Base-by-base conservation (phyloP, 2,113 vertebrate genomes). In the Esox niger region DNA sequence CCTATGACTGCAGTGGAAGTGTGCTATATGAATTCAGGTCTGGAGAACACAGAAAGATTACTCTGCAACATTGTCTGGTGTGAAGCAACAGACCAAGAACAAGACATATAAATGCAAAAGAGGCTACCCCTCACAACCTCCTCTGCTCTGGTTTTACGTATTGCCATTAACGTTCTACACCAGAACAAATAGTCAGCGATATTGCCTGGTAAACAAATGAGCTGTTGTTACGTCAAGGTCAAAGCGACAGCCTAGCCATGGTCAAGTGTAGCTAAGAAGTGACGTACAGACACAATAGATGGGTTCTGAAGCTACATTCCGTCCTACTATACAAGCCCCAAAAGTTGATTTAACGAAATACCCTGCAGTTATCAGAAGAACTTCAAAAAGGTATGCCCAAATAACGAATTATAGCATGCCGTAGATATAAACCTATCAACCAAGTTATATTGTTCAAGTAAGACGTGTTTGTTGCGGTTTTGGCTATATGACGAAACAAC, bases 171-270 rank as follows among this genome's bases (percentile, higher is more conserved):
- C 73, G 47, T 54, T 27, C 89, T 90, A 92, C 91, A 86, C 70
- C 71, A 43, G 83, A 89, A 54, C 84, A 89, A 87, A 85, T 90
- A 92, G 90, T 90, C n/a, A n/a, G n/a, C n/a, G n/a, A 91, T 91
- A 88, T 91, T 90, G 80, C 82, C 88, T 86, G 80, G 87, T 87
- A 91, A 91, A 91, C 85, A 90, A 86, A 86, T 57, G 7, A 84
- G 74, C 81, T 68, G 83, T 66, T 61, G 75, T 89, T 84, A 92
- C 92, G 92, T 93, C 93, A 94, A 94, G 93, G 93, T 94, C 93
- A 93, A 89, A 87, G 77, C 81, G 82, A 69, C 77, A 75, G 82
- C 88, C 88, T 87, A 91, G 91, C 91, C 93, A 93, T 78, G 93
- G 91, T 94, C 93, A 94, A 93, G 93, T 91, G 87, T 93, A 92